Evolutionary conservation across 2,888 invertebrate species (phyloP), one percentile per base, ranked within the genome.

Genomic region (Auanema sp.): DNA sequence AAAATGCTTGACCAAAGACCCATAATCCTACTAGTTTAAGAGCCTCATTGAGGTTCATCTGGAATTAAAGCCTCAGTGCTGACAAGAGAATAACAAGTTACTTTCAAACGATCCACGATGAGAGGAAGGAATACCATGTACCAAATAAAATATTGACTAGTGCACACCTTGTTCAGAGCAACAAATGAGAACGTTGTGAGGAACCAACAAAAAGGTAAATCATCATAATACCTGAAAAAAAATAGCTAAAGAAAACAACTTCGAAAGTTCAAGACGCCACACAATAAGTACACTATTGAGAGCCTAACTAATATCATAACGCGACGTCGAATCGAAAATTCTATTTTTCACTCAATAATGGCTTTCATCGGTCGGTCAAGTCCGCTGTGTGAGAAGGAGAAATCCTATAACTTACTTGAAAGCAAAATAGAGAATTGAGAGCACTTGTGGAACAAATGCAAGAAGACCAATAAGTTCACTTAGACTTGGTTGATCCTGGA

Each of bases 121-220:
- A 93, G 81, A 0, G 98, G 97, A 18, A 97, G 85, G 8, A 97
- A 84, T 1, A 92, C 91, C 64, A 97, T 85, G 83, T 93, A 94
- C 98, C 98, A 98, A 55, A 97, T 88, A 78, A 95, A 95, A 84
- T 96, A 96, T 83, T 84, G 98, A 5, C 96, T 94, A 0, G 98
- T 98, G 83, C 94, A 89, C 0, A 98, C 73, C 76, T 92, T 91
- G 86, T 98, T 99, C 80, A 91, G 94, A 2, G 91, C 89, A 0
- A 98, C 97, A 83, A 97, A 89, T 2, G 91, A 89, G 64, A 92
- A 90, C 0, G 94, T 91, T 81, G 92, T 90, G 1, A 90, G 86
- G 75, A 97, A 91, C 78, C 94, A 87, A 24, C 91, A 90, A 84
- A 96, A 92, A 2, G 91, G 89, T 60, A 94, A 86, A n/a, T 91